phyloP scores from a whole-genome alignment of 2,113 vertebrate species.

The Coracopsis vasa region DNA sequence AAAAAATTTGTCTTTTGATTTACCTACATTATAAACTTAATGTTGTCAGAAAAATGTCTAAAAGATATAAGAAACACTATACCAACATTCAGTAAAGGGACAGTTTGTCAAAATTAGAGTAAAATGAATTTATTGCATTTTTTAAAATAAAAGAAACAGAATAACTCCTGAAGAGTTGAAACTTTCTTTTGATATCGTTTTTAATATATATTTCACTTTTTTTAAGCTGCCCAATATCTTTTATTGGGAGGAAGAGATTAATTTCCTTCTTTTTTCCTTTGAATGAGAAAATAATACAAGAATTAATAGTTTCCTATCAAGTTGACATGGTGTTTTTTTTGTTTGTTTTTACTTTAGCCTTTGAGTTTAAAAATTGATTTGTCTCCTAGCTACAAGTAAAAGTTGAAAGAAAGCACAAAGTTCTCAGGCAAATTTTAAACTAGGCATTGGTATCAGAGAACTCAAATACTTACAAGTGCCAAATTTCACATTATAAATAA shows the following conservation, averaged over 20 bases:
- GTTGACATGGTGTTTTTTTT: not conserved
- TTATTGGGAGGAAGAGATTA: fast-evolving
- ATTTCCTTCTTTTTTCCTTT: not conserved
- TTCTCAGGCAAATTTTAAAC: not conserved
- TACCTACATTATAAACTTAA: not conserved
- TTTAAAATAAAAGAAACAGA: not conserved
- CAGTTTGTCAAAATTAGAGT: not conserved
- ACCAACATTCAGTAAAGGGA: not conserved
- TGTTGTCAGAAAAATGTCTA: not conserved
- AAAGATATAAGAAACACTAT: not conserved
- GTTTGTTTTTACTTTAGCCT: not conserved
- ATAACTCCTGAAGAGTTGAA: not conserved
- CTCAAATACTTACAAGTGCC: not conserved
- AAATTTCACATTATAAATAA: not conserved
- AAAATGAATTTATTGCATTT: not conserved
- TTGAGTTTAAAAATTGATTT: not conserved
- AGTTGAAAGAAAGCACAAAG: not conserved
- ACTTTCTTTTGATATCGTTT: not conserved
- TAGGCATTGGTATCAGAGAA: not conserved
- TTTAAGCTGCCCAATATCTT: not conserved
- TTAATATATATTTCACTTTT: not conserved
- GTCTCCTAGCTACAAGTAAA: not conserved
- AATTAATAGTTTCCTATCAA: not conserved
- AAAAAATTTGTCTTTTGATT: not conserved
- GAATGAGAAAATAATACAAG: not conserved